phyloP scores from a whole-genome alignment of 2,888 invertebrate genomes.

The Norana najaformis region DNA sequence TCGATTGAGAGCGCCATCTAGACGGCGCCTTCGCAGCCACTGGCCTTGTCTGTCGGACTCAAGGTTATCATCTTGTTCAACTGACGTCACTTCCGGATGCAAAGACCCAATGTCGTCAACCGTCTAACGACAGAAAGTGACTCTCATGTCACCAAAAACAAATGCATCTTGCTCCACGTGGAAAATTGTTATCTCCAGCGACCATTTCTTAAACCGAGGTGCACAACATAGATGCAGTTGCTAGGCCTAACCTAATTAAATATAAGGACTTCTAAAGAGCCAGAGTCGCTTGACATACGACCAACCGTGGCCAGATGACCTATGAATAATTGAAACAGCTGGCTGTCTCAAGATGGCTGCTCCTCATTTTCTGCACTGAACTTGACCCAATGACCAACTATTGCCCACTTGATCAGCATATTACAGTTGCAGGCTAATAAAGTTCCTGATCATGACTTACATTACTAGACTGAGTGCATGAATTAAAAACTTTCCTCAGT shows the following conservation, averaged over 20 bases:
- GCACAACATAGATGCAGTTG: background rate
- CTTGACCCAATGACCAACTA: background rate
- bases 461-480: background rate
- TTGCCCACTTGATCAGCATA: background rate
- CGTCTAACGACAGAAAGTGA: slow-evolving; percentile 35
- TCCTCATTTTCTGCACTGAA: background rate
- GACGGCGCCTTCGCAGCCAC: slow-evolving; percentile 83
- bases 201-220: background rate
- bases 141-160: background rate
- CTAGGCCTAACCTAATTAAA: background rate
- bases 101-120: slow-evolving; percentile 39
- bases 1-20: slow-evolving; percentile 95
- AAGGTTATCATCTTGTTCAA: slow-evolving; percentile 34
- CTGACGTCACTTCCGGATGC: slow-evolving; percentile 33
- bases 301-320: background rate
- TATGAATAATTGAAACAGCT: background rate
- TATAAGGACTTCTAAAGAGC: background rate
- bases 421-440: too few species aligned
- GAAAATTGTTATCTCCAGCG: background rate
- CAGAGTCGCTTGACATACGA: background rate
- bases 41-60: slow-evolving; percentile 75
- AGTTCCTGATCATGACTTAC: too few species aligned
- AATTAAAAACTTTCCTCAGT: background rate
- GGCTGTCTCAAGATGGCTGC: background rate
- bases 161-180: background rate